Conservation (phyloP, 2,888 invertebrate genomes). For the Pinctada fucata region DNA sequence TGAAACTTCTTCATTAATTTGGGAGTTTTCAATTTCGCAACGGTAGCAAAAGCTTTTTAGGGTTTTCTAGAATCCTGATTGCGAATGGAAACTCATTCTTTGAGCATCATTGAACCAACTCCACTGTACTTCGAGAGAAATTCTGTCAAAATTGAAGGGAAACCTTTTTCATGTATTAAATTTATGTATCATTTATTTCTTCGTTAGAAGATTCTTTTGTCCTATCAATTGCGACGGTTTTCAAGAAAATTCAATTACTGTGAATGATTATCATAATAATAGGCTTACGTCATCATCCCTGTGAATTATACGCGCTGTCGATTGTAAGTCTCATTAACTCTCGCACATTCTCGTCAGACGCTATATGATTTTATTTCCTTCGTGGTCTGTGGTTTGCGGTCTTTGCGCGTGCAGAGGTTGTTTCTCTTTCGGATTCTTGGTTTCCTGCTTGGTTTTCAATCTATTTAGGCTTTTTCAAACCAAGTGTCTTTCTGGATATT, state of each 20-base stretch:
- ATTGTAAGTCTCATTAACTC: background rate
- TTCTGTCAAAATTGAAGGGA: background rate
- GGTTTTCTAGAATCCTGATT: background rate
- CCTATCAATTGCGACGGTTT: background rate
- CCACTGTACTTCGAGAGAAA: background rate
- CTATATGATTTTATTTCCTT: background rate
- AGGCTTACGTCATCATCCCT: background rate
- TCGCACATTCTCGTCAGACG: background rate
- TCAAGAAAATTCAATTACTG: background rate
- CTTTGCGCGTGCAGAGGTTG: background rate
- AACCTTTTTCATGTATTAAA: background rate
- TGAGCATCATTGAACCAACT: background rate
- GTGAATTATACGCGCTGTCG: constrained; percentile 1
- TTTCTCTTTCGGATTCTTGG: background rate
- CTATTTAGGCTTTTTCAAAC: no score
- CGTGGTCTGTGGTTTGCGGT: constrained; percentile 3
- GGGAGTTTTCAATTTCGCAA: no score
- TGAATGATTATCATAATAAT: background rate
- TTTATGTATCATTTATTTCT: background rate
- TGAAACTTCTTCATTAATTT: background rate
- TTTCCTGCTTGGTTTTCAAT: no score
- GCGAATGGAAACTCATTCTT: background rate
- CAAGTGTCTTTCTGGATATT: no score
- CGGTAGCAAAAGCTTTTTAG: no score
- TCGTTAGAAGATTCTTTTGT: background rate